These are phyloP conservation scores for Anastrepha ludens DNA, from an alignment of 1,140 invertebrate species.

Conservation along the genomic window DNA sequence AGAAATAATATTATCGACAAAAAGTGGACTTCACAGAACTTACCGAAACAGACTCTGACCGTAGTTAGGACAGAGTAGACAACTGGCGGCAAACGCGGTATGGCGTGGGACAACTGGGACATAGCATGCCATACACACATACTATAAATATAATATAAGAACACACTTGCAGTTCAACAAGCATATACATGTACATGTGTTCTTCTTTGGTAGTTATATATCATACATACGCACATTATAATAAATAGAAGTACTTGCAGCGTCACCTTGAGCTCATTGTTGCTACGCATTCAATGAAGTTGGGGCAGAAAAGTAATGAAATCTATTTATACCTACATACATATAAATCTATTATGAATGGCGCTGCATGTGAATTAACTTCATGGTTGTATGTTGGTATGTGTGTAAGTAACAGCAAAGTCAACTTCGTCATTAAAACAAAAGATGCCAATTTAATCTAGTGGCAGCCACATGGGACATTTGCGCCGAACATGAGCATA, in stretches of 20 bases:
- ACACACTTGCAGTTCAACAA: not conserved
- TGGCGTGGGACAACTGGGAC: not conserved
- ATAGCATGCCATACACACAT: not conserved
- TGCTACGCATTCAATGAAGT: not conserved
- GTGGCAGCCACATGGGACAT: constrained; percentile 72
- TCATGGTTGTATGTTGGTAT: not conserved
- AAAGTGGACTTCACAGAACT: not conserved
- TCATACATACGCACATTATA: not conserved
- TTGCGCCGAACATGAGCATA: constrained; percentile 60
- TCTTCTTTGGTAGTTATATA: not conserved
- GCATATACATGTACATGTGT: not conserved
- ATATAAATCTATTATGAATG: not conserved
- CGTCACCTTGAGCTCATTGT: constrained; percentile 23
- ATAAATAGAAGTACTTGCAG: not conserved
- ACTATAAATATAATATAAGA: not conserved
- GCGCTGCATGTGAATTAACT: too few relatives aligned
- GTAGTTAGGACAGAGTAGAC: not conserved
- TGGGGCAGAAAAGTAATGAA: not conserved
- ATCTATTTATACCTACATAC: constrained; percentile 30
- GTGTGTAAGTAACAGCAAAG: not conserved
- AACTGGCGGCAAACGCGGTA: not conserved
- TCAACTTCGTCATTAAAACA: constrained; percentile 63
- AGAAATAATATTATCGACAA: constrained; percentile 15
- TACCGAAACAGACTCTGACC: not conserved
- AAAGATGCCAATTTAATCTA: constrained; percentile 74